Evolutionary conservation across 2,888 invertebrate genomes (phyloP).

Genomic region (Drosophila basisetae): DNA sequence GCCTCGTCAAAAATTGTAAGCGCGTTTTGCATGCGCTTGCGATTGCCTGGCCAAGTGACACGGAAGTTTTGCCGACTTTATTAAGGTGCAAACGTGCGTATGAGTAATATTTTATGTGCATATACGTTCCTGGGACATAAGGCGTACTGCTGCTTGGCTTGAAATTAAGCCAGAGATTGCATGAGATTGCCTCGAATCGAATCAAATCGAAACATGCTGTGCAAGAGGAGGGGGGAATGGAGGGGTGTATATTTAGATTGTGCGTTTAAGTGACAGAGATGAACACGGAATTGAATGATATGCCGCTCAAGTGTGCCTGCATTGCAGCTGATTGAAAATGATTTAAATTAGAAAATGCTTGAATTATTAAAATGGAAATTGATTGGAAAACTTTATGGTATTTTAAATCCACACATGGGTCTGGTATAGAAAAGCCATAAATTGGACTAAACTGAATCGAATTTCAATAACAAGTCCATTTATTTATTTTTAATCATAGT

Average conservation of each 20-base stretch:
- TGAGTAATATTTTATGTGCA: slow-evolving; percentile 51
- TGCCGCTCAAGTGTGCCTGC: slow-evolving; percentile 3
- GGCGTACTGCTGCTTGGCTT: slow-evolving; percentile 16
- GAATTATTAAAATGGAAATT: slow-evolving; percentile 22
- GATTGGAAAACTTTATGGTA: slow-evolving; percentile 14
- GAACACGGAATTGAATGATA: slow-evolving; percentile 17
- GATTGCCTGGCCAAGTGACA: slow-evolving; percentile 48
- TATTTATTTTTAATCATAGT: background rate
- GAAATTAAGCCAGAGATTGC: slow-evolving; percentile 43
- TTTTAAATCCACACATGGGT: background rate
- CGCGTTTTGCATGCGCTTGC: slow-evolving; percentile 39
- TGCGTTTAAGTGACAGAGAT: slow-evolving; percentile 19
- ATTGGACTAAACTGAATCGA: background rate
- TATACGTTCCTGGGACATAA: slow-evolving; percentile 7
- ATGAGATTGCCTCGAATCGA: slow-evolving; percentile 30
- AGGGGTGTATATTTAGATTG: slow-evolving; percentile 23
- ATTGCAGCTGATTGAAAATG: slow-evolving; percentile 29
- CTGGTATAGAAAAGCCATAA: background rate
- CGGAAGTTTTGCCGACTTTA: slow-evolving; percentile 38
- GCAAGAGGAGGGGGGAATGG: background rate
- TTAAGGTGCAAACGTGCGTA: slow-evolving; percentile 64
- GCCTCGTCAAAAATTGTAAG: slow-evolving; percentile 25
- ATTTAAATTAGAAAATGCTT: slow-evolving; percentile 35
- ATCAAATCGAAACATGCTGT: slow-evolving; percentile 23
- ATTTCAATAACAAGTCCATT: background rate